Percentiles rank a stretch among this genome's conserved stretches.
Evolutionary conservation across 2,888 invertebrate species (phyloP).

Genomic region (Dilophus febrilis): DNA sequence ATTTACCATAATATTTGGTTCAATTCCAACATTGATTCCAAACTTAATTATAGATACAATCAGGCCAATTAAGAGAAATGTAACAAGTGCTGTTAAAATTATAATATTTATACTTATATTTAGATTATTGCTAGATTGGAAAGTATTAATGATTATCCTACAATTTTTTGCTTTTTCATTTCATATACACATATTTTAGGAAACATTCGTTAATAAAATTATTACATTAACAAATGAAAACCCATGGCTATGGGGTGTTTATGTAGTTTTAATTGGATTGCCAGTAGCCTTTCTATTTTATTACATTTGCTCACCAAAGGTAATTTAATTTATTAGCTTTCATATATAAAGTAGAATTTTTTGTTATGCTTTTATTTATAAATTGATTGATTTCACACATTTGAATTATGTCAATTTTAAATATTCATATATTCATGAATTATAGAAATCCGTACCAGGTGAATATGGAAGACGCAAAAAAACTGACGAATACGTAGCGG

Average conservation of each 20-base stretch:
- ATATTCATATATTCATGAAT: not conserved
- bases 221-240: constrained; percentile 63
- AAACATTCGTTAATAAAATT: constrained; percentile 58
- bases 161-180: not conserved
- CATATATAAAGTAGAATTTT: not conserved
- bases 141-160: too few relatives aligned
- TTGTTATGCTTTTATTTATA: not conserved
- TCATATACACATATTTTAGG: constrained; percentile 45
- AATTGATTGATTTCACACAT: constrained; percentile 2
- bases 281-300: constrained; percentile 66
- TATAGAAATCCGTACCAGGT: not conserved
- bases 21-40: too few relatives aligned
- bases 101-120: too few relatives aligned
- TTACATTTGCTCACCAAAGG: constrained; percentile 56
- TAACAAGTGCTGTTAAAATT: not conserved
- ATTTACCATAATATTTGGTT: too few relatives aligned
- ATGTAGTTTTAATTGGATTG: constrained; percentile 58
- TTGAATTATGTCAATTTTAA: not conserved
- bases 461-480: not conserved
- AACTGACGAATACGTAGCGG: constrained; percentile 2
- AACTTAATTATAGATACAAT: not conserved
- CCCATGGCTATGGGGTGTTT: constrained; percentile 83
- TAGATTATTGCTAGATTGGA: too few relatives aligned
- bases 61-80: not conserved
- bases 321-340: constrained; percentile 20